Evolutionary conservation across 1,140 invertebrate species (phyloP).

Genomic region (Musca vetustissima): DNA sequence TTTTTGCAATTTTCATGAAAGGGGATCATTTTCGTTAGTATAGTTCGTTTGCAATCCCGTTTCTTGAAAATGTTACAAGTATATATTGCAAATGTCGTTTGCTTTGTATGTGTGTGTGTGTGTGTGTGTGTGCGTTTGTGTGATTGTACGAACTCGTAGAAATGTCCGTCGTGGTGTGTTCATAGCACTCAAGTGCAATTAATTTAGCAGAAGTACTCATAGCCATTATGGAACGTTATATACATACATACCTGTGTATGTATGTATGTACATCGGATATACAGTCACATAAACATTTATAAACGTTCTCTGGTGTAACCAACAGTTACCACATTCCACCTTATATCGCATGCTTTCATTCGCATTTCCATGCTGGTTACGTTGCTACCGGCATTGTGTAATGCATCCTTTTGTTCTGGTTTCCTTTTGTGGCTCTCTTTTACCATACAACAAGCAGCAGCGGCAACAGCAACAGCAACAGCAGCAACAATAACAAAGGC

Average conservation of each 20-base stretch:
- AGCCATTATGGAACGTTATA: constrained; percentile 1
- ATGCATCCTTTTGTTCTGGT: constrained; percentile 20
- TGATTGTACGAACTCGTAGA: background rate
- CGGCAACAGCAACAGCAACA: too few relatives aligned
- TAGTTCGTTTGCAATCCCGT: too few relatives aligned
- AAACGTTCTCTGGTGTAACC: too few relatives aligned
- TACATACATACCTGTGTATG: background rate
- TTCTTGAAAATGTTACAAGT: too few relatives aligned
- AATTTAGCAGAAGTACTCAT: constrained; percentile 19
- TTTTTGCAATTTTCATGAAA: too few relatives aligned
- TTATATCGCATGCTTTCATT: too few relatives aligned
- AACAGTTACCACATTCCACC: too few relatives aligned
- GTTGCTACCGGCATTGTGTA: constrained; percentile 16
- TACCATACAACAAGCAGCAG: background rate
- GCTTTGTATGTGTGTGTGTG: background rate
- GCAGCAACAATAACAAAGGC: too few relatives aligned
- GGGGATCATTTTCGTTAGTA: too few relatives aligned
- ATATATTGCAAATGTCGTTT: background rate
- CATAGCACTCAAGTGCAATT: constrained; percentile 19
- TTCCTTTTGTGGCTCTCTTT: constrained; percentile 18
- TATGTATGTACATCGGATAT: background rate
- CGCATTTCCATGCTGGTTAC: background rate
- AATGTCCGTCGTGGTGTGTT: background rate
- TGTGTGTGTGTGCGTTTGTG: too few relatives aligned
- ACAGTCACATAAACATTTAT: too few relatives aligned